Conservation (phyloP, 2,113 vertebrate genomes). For the Lagenorhynchus albirostris region DNA sequence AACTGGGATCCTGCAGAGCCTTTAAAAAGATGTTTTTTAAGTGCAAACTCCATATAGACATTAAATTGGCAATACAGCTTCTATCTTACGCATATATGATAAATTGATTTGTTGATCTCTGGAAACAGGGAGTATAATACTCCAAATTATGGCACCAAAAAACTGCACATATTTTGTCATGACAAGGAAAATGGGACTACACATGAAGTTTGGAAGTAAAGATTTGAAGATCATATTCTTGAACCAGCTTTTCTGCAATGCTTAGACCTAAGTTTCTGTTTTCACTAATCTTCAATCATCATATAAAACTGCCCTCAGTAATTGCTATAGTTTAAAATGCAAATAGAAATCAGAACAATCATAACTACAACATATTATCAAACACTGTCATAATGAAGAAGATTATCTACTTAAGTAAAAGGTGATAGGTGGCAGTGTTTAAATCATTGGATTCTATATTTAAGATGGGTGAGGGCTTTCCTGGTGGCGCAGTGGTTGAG, state of each 20-base stretch:
- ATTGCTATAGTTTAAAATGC: not conserved
- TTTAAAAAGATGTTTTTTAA: constrained; percentile 46
- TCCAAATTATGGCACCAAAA: not conserved
- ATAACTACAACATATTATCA: not conserved
- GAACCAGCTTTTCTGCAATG: not conserved
- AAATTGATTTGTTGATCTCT: constrained; percentile 1
- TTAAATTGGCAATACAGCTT: constrained; percentile 7
- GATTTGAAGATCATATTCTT: not conserved
- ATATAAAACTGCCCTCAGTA: not conserved
- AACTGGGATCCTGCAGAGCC: constrained; percentile 21
- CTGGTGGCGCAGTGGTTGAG: too few relatives aligned
- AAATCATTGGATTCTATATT: not conserved
- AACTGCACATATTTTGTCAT: not conserved
- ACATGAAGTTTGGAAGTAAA: not conserved
- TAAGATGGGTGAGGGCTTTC: not conserved
- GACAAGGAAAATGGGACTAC: not conserved
- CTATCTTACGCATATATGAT: not conserved
- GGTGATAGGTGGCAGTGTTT: not conserved
- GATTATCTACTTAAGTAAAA: not conserved
- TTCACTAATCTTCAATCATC: not conserved
- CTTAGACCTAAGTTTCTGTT: not conserved
- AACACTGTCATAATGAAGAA: not conserved
- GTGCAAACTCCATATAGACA: not conserved
- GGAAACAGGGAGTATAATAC: not conserved
- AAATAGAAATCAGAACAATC: constrained; percentile 19